Base-by-base conservation (phyloP, 2,113 vertebrate genomes). In the Neoarius graeffei region DNA sequence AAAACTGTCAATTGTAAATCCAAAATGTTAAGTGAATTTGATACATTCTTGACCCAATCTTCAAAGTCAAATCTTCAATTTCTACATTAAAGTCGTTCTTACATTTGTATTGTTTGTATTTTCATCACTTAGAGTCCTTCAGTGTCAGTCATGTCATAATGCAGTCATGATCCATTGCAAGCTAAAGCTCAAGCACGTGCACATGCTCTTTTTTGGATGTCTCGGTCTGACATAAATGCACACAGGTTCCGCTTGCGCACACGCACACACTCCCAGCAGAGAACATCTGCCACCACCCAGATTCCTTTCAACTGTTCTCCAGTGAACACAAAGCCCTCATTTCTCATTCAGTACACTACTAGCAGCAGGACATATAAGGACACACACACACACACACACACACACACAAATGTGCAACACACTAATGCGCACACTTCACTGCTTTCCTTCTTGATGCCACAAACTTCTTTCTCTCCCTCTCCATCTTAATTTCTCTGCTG, bases 301-400 rank as follows among this genome's bases (percentile, higher is more conserved):
- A 74, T 57, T 89, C 57, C 89, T 91, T 94, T 92, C 86, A 92
- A 85, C 87, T 90, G 73, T 42, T 73, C 90, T 92, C 91, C 85
- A 48, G 48, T 89, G 87, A 92, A 90, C 42, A 9, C 60, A 3
- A 4, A 87, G 80, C 27, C 10, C 71, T 80, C 82, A 80, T 88
- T 25, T 69, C 52, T 25, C 23, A 66, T 80, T 88, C 87, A 85
- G 73, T 60, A 71, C 83, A 85, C 62, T 25, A n/a, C 62, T 69
- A 89, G 83, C 79, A 81, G 69, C 85, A 87, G 85, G 50, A 85
- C 85, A 69, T 86, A 76, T 88, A 85, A 84, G 57, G 60, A 85
- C 86, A 90, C 42, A 86, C 84, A 81, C 25, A 85, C 67, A 59
- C 76, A 52, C 62, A 81, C 66, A 52, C 79, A 71, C 54, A 83